These are phyloP conservation scores for Monopterus albus DNA, from an alignment of 2,113 vertebrate species.

Conservation along the genomic window DNA sequence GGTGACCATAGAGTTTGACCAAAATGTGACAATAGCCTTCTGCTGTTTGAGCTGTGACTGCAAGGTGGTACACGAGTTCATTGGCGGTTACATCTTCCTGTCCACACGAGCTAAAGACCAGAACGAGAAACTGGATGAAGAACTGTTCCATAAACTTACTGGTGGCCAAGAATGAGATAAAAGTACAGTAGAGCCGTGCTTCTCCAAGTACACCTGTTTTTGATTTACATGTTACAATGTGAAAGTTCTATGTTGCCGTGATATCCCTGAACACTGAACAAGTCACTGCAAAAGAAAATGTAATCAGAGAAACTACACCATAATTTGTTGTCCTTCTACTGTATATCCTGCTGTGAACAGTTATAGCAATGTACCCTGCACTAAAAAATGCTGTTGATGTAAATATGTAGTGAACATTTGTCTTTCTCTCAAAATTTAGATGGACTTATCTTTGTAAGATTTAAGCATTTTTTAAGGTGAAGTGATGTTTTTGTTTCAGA, in stretches of 20 bases:
- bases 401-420: slow-evolving; percentile 48
- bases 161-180: slow-evolving; percentile 91
- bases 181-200: not conserved
- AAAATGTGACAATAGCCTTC: slow-evolving; percentile 91
- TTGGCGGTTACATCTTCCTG: slow-evolving; percentile 98
- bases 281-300: slow-evolving; percentile 7
- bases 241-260: slow-evolving; percentile 11
- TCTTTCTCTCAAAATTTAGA: slow-evolving; percentile 15
- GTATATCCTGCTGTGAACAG: slow-evolving; percentile 9
- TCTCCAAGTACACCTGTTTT: not conserved
- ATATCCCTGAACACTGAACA: not conserved
- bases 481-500: not conserved
- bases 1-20: slow-evolving; percentile 97
- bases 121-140: slow-evolving; percentile 95
- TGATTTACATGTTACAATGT: slow-evolving; percentile 21
- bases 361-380: not conserved
- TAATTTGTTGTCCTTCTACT: too few relatives aligned
- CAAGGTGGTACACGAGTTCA: slow-evolving; percentile 96
- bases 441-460: slow-evolving; percentile 26
- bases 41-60: slow-evolving; percentile 92
- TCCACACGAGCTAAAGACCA: slow-evolving; percentile 98
- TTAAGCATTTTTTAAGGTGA: slow-evolving; percentile 20
- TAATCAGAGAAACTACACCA: too few relatives aligned
- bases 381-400: slow-evolving; percentile 34
- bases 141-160: slow-evolving; percentile 96